Base-by-base conservation (phyloP, 2,888 invertebrate species). In the Alcis repandata region DNA sequence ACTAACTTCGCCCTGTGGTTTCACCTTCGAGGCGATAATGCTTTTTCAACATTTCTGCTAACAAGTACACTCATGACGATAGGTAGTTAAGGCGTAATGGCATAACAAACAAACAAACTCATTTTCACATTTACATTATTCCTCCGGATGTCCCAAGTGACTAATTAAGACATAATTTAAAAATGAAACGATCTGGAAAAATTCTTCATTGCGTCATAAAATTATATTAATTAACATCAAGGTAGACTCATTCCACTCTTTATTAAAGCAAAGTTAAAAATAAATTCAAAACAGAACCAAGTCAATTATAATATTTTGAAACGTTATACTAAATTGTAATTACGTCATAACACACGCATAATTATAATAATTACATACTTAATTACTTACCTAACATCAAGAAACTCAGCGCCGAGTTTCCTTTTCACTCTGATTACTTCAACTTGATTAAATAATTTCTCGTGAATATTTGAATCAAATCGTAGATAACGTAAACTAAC, bases 401-500 rank as follows among this genome's bases (percentile, higher is more conserved):
- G 51, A 36, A 51, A 51, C 36, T 19, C 51, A 2, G 15, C 27
- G 38, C 52, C 38, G 9, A 38, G 52, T 38, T 38, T 52, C 52
- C 19, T 40, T 53, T 53, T 22, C 15, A 20, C 38, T 52, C 20
- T 56, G 45, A 45, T 56, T 56, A 45, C 36, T 45, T 56, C 19
- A 45, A 36, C 20, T 56, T 33, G 32, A 36, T 56, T 20, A 22
- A 9, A 41, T 43, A 43, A 56, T 46, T 56, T 43, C 19, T n/a
- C 19, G n/a, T 2, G 45, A 45, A 56, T 36, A 56, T 56, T 43
- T 17, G 33, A 45, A 56, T 32, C 32, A 27, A 56, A 36, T 33
- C n/a, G 20, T 13, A 56, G 45, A 45, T 56, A 56, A 56, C 45
- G 32, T 32, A 45, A 45, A 56, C 56, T 56, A 59, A 59, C 51